Conservation (phyloP, 2,888 invertebrate species). For the Ornithoptera priamus region DNA sequence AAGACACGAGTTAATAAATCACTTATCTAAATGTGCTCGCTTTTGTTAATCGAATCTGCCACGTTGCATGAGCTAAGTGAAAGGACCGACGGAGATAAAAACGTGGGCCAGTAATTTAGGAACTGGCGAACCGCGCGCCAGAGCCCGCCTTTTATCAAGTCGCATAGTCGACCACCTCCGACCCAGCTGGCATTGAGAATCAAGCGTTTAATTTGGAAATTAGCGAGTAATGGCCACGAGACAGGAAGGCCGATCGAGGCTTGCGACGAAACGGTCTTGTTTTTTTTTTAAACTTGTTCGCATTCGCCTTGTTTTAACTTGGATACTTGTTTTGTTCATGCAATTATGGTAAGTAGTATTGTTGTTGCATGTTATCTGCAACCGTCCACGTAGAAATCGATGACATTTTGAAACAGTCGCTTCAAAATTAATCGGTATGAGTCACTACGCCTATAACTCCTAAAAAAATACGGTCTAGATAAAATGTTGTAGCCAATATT, state of each 20-base stretch:
- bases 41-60: conserved; percentile 58
- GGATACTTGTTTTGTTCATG: conserved; percentile 22
- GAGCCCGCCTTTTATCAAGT: conserved; percentile 76
- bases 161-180: conserved; percentile 66
- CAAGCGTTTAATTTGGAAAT: conserved; percentile 77
- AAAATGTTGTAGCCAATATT: neutral
- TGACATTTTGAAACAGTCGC: conserved; percentile 55
- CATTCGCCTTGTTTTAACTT: conserved; percentile 42
- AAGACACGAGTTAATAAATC: conserved; percentile 42
- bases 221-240: conserved; percentile 68
- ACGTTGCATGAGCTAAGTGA: conserved; percentile 71
- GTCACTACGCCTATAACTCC: conserved; percentile 31
- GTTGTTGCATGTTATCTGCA: conserved; percentile 39
- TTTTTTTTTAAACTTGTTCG: conserved; percentile 37
- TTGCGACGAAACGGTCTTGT: conserved; percentile 63
- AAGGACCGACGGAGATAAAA: conserved; percentile 73
- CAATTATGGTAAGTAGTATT: conserved; percentile 36
- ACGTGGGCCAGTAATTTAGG: conserved; percentile 61
- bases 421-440: conserved; percentile 62
- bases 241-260: conserved; percentile 69
- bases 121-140: conserved; percentile 70
- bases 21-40: conserved; percentile 73
- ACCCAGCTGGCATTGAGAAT: conserved; percentile 76
- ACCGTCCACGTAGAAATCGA: conserved; percentile 43
- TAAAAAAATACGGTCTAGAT: conserved; percentile 16